Evolutionary conservation across 2,797 vertebrate species (phyloP).

Genomic region (Melanotaenia pygmaea): DNA sequence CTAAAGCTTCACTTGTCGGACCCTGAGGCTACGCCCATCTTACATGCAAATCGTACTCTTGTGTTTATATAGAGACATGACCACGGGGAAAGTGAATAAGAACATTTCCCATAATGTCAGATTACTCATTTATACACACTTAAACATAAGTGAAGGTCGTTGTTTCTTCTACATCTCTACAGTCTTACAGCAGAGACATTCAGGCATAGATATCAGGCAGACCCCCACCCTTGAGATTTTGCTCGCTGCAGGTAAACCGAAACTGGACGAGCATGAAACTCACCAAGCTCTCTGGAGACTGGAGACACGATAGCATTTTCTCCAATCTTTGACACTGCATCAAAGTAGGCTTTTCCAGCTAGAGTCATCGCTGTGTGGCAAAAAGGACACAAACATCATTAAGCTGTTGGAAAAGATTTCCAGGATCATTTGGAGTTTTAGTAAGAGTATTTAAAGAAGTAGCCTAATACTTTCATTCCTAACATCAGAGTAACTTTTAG

Average conservation of each 20-base stretch:
- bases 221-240: neutral
- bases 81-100: neutral
- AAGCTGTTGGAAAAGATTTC: neutral
- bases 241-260: neutral
- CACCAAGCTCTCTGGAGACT: constrained; percentile 94
- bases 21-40: neutral
- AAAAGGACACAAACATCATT: constrained; percentile 36
- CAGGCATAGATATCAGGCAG: neutral
- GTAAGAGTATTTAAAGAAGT: neutral
- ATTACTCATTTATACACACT: neutral
- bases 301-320: constrained; percentile 91
- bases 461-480: neutral
- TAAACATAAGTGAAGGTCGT: constrained; percentile 10
- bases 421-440: neutral
- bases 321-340: constrained; percentile 93
- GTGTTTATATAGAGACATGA: neutral
- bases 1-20: neutral
- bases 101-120: neutral
- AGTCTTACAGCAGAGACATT: constrained; percentile 19
- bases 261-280: constrained; percentile 68
- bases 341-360: constrained; percentile 94
- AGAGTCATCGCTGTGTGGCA: constrained; percentile 88
- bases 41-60: neutral
- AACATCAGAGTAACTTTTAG: neutral
- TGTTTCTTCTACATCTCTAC: neutral